Conservation (phyloP, 2,113 vertebrate species). For the Strigops habroptila region DNA sequence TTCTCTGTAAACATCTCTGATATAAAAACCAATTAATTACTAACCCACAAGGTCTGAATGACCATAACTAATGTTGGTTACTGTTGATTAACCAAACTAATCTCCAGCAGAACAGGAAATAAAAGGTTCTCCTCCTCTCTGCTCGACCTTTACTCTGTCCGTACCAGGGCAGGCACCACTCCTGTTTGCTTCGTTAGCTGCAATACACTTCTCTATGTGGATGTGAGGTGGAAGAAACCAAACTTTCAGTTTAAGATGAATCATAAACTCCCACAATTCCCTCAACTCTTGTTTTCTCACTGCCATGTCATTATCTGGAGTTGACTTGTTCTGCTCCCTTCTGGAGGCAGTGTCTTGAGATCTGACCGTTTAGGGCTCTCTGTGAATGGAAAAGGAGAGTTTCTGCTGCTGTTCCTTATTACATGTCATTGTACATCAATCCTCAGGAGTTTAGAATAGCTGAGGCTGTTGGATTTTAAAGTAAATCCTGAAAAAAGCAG, state of each 20-base stretch:
- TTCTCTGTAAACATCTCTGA: background rate
- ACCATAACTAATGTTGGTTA: background rate
- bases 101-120: background rate
- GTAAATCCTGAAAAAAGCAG: background rate
- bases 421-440: background rate
- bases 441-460: background rate
- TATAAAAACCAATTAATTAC: background rate
- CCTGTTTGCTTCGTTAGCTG: background rate
- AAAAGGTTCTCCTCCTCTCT: background rate
- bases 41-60: background rate
- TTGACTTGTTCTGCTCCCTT: background rate
- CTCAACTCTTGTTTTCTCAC: background rate
- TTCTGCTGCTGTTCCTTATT: background rate
- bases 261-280: background rate
- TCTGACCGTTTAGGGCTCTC: background rate
- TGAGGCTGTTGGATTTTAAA: background rate
- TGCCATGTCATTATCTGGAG: background rate
- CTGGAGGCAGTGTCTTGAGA: background rate
- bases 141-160: conserved; percentile 17
- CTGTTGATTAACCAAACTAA: conserved; percentile 17
- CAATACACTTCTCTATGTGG: fast-evolving
- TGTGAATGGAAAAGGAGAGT: background rate
- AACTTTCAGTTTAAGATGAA: background rate
- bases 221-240: background rate
- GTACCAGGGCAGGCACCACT: background rate